Evolutionary conservation across 2,888 invertebrate genomes (phyloP).

Genomic region (Xestobium rufovillosum): DNA sequence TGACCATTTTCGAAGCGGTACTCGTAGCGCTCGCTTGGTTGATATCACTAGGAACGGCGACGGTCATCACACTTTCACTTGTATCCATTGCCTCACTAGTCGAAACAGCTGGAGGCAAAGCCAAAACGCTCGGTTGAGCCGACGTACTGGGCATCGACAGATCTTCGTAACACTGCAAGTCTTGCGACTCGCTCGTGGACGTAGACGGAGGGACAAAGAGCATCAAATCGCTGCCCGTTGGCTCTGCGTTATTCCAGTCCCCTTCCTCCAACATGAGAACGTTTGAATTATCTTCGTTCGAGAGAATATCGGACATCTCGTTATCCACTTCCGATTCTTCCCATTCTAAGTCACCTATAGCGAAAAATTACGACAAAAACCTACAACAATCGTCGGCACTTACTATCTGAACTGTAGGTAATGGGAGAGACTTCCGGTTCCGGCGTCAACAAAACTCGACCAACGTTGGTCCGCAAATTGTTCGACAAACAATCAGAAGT

Average conservation of each 20-base stretch:
- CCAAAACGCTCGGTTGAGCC: conserved; percentile 19
- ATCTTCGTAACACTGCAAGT: neutral
- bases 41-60: conserved; percentile 26
- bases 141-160: conserved; percentile 5
- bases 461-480: conserved; percentile 65
- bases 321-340: conserved; percentile 60
- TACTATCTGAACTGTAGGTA: conserved; percentile 59
- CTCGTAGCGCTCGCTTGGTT: too few species aligned
- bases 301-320: conserved; percentile 44
- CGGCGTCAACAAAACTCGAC: conserved; percentile 53
- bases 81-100: conserved; percentile 22
- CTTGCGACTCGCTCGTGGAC: too few species aligned
- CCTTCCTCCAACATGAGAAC: conserved; percentile 41
- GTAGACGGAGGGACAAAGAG: too few species aligned
- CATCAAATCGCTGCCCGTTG: conserved; percentile 17
- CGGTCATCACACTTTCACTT: conserved; percentile 24
- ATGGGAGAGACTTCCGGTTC: conserved; percentile 51
- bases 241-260: conserved; percentile 22
- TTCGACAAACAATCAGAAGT: conserved; percentile 65
- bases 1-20: conserved; percentile 20
- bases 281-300: conserved; percentile 34
- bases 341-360: conserved; percentile 64
- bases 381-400: conserved; percentile 27
- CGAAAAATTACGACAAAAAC: conserved; percentile 8
- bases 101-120: conserved; percentile 22